phyloP scores from a whole-genome alignment of 2,888 invertebrate genomes.

The Eupsilia transversa region DNA sequence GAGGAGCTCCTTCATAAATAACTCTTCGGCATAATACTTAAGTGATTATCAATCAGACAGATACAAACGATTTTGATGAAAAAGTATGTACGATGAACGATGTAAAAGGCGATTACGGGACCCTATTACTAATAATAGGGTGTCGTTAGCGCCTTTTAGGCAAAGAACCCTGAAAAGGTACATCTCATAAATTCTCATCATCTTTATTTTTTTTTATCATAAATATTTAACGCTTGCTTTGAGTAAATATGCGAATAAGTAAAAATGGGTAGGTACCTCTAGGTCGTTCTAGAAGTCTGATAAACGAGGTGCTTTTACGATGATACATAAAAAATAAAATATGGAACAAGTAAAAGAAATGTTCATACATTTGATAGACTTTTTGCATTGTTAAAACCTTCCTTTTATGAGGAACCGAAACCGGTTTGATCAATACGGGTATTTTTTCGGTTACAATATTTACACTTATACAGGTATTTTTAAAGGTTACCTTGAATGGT shows the following conservation, averaged over 20 bases:
- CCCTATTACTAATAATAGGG: slow-evolving; percentile 47
- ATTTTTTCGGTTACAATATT: too few relatives aligned
- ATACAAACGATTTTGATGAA: neutral
- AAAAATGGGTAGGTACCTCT: slow-evolving; percentile 19
- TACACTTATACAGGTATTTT: too few relatives aligned
- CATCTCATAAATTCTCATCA: slow-evolving; percentile 54
- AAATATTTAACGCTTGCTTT: slow-evolving; percentile 53
- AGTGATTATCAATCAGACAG: neutral
- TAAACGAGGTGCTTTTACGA: slow-evolving; percentile 18
- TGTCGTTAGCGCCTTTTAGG: slow-evolving; percentile 37
- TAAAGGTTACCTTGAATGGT: too few relatives aligned
- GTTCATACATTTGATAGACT: too few relatives aligned
- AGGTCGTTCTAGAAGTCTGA: slow-evolving; percentile 19
- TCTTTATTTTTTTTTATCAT: slow-evolving; percentile 59
- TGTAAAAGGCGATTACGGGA: slow-evolving; percentile 17
- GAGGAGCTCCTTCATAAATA: too few relatives aligned
- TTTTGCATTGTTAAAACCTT: too few relatives aligned
- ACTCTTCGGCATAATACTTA: neutral
- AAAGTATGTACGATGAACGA: slow-evolving; percentile 19
- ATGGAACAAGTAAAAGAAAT: slow-evolving; percentile 9
- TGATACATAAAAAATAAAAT: slow-evolving; percentile 29
- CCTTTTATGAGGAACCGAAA: too few relatives aligned
- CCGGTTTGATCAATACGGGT: too few relatives aligned
- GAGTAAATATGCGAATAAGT: slow-evolving; percentile 45
- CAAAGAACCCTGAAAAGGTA: slow-evolving; percentile 39